These are phyloP conservation scores for Oceanodroma tethys DNA, from an alignment of 2,113 vertebrate species.

Conservation along the genomic window DNA sequence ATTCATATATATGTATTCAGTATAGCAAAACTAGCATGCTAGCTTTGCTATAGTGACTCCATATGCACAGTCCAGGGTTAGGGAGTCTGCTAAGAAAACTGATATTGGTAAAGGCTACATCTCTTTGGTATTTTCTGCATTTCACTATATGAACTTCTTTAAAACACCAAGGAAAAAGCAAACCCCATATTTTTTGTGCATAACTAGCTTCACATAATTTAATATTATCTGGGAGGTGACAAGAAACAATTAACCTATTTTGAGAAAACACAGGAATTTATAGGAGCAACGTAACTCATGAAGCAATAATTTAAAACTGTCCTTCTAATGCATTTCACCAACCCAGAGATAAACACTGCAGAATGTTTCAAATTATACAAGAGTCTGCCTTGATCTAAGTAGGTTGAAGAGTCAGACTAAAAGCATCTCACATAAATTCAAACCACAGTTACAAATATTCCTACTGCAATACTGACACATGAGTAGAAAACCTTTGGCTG, in stretches of 20 bases:
- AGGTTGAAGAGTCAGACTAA: constrained; percentile 22
- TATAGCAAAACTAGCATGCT: not conserved
- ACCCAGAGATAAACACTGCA: not conserved
- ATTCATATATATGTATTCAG: too few relatives aligned
- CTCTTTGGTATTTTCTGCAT: not conserved
- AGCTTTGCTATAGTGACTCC: not conserved
- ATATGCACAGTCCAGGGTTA: not conserved
- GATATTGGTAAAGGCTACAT: not conserved
- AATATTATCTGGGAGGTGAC: not conserved
- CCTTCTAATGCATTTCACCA: constrained; percentile 20
- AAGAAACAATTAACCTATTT: constrained; percentile 25
- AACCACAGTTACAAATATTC: constrained; percentile 10
- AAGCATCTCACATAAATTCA: constrained; percentile 33
- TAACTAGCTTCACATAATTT: not conserved
- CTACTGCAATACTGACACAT: not conserved
- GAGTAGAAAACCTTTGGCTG: not conserved
- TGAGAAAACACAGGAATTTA: not conserved
- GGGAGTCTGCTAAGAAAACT: not conserved
- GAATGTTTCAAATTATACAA: constrained; percentile 39
- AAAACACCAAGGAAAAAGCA: not conserved
- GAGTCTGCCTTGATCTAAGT: not conserved
- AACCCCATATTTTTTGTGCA: not conserved
- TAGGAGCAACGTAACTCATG: not conserved
- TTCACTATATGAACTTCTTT: not conserved
- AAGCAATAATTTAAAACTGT: constrained; percentile 24